Conservation (phyloP, 2,888 invertebrate species). For the Leucania comma region DNA sequence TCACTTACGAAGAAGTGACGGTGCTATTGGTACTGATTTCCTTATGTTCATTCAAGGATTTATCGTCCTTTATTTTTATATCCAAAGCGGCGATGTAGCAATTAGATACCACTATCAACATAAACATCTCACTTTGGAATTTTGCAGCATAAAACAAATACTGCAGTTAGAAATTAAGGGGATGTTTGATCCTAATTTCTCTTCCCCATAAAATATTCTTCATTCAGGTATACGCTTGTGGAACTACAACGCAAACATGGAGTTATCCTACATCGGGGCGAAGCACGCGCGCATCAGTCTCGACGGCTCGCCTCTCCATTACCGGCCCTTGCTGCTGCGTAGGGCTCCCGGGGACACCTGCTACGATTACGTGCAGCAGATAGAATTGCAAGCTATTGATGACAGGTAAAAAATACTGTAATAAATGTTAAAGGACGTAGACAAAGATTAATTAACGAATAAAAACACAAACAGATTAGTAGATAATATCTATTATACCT, state of each 20-base stretch:
- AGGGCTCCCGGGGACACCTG: constrained; percentile 94
- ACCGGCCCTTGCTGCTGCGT: constrained; percentile 88
- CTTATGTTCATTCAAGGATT: too few species aligned
- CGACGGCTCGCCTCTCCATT: constrained; percentile 80
- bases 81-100: too few species aligned
- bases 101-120: too few species aligned
- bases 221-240: constrained; percentile 92
- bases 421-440: not conserved
- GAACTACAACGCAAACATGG: constrained; percentile 95
- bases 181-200: not conserved
- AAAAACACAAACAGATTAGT: too few species aligned
- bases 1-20: too few species aligned
- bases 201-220: not conserved
- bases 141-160: too few species aligned
- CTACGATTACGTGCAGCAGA: constrained; percentile 94
- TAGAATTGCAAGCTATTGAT: constrained; percentile 81
- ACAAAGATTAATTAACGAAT: too few species aligned
- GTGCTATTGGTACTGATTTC: too few species aligned
- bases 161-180: too few species aligned
- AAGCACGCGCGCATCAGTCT: constrained; percentile 85
- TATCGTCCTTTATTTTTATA: too few species aligned
- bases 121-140: too few species aligned
- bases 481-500: too few species aligned
- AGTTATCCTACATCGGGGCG: constrained; percentile 92
- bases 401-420: constrained; percentile 71